Evolutionary conservation across 2,113 vertebrate species (phyloP).

Genomic region (Stigmatopora nigra): DNA sequence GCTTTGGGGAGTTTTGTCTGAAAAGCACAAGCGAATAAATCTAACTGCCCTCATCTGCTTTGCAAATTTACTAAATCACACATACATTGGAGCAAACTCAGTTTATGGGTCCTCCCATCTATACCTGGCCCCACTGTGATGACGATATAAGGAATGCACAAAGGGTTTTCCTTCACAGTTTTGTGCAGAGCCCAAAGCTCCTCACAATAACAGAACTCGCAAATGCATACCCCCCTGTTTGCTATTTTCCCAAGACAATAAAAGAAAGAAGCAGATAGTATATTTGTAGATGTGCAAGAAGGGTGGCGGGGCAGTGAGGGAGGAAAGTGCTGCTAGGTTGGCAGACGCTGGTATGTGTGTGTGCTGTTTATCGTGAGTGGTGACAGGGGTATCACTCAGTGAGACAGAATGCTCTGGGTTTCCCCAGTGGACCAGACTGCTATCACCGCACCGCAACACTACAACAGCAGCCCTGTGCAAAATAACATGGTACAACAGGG

Average conservation of each 20-base stretch:
- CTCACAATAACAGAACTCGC: conserved; percentile 18
- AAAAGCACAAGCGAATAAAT: not conserved
- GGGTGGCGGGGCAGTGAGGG: conserved; percentile 29
- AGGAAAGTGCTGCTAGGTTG: conserved; percentile 59
- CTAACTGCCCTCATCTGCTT: not conserved
- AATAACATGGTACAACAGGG: conserved; percentile 33
- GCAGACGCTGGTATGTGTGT: conserved; percentile 39
- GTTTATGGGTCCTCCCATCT: conserved; percentile 20
- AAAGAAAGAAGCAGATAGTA: conserved; percentile 72
- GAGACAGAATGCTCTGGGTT: conserved; percentile 71
- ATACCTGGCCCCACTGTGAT: conserved; percentile 43
- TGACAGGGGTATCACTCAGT: conserved; percentile 76
- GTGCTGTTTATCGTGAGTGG: conserved; percentile 72
- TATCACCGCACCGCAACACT: conserved; percentile 55
- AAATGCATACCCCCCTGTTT: conserved; percentile 28
- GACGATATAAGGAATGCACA: conserved; percentile 49
- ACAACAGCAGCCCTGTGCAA: conserved; percentile 48
- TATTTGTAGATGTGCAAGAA: conserved; percentile 66
- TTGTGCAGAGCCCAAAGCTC: conserved; percentile 31
- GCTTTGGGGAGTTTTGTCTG: not conserved
- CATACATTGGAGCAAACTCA: conserved; percentile 30
- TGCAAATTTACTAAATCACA: conserved; percentile 13
- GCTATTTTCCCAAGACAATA: conserved; percentile 71
- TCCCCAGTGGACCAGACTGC: conserved; percentile 64
- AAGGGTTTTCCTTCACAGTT: conserved; percentile 41